Evolutionary conservation across 2,113 vertebrate genomes (phyloP), one percentile per base, ranked within the genome.

Genomic region (Gnathonemus longibarbis): DNA sequence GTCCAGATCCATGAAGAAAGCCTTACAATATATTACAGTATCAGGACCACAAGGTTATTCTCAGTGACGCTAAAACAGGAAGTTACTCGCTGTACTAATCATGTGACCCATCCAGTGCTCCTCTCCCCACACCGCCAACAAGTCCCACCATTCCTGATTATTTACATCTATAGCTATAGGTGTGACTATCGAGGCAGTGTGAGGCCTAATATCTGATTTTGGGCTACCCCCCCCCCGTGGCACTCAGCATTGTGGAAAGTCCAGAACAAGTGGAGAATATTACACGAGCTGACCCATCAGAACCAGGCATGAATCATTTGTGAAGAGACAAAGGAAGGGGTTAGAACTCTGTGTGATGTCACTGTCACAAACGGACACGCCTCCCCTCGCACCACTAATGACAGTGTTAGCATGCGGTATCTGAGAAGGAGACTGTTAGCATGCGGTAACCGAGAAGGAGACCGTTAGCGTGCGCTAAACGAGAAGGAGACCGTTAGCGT

Each of bases 121-220:
- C 89, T 87, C 90, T 84, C 62, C 84, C 89, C 52, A 89, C 85
- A 53, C 86, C 4, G 27, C 89, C 90, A 92, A 91, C 35, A 52
- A 52, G 42, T 91, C 84, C 89, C 91, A 91, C 90, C 90, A 91
- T 86, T 90, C 86, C 24, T 92, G 91, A 91, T 92, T 92, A 91
- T 92, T 91, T 90, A 89, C 92, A 89, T 89, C 89, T 91, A 92
- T 94, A 92, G 91, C 88, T 52, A 80, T 52, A 74, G 90, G 91
- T 90, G 87, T 89, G 90, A 90, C 91, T 90, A 89, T 84, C 83
- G 88, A 80, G 87, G 90, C 90, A 87, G 91, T 90, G 88, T 91
- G 88, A 91, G 91, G 93, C 92, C 89, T 91, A 92, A 91, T 91
- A 89, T 88, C 92, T 91, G 90, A 90, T 87, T 90, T 88, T 49